Conservation (phyloP, 2,797 vertebrate genomes). For the Falco berigora region DNA sequence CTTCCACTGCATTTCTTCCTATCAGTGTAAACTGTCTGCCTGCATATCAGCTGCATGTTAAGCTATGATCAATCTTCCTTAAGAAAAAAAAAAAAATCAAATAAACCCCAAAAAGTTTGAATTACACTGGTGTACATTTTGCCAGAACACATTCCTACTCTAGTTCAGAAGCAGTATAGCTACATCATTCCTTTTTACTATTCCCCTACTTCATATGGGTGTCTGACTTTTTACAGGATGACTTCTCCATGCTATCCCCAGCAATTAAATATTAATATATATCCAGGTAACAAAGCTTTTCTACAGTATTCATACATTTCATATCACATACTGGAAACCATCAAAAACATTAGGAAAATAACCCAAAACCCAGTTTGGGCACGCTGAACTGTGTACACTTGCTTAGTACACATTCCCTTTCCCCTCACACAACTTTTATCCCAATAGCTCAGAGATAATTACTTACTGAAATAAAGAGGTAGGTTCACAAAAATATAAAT, state of each 20-base stretch:
- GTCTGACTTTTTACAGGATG: not conserved
- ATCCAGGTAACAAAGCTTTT: not conserved
- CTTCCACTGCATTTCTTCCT: not conserved
- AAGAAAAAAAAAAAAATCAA: not conserved
- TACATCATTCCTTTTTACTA: not conserved
- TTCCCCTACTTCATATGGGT: not conserved
- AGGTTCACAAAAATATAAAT: not conserved
- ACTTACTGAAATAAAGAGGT: not conserved
- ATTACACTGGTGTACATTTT: not conserved
- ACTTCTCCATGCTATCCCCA: not conserved
- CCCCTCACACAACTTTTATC: not conserved
- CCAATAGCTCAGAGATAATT: not conserved
- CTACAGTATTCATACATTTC: not conserved
- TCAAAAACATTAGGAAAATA: not conserved
- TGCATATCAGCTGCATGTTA: not conserved
- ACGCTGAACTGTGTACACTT: fast-evolving
- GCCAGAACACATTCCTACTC: not conserved
- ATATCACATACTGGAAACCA: not conserved
- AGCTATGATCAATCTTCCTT: not conserved
- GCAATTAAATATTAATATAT: not conserved
- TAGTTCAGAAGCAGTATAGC: not conserved
- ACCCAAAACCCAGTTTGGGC: not conserved
- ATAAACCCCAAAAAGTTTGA: not conserved
- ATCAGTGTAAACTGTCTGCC: not conserved
- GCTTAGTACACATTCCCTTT: not conserved